Base-by-base conservation (phyloP, 2,113 vertebrate genomes). In the Copsychus sechellarum region DNA sequence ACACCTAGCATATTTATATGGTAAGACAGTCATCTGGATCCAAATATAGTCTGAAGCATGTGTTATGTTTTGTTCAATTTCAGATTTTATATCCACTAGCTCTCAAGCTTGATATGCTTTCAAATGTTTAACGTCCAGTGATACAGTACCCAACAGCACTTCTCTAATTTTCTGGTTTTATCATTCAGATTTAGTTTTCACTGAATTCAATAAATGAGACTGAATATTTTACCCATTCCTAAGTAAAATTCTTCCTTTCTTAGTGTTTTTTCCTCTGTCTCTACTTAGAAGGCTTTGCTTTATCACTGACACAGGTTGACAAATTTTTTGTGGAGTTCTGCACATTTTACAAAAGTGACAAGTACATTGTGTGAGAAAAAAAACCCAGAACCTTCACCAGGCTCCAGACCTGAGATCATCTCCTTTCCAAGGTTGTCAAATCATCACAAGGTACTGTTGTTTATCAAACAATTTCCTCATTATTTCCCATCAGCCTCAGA, bases 401-500 rank as follows among this genome's bases (percentile, higher is more conserved):
- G 5, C 11, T 31, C 53, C 70, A 58, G 42, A 60, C 26, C 12
- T 19, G 28, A 24, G 31, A 56, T 6, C 4, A 2, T 61, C 57
- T 95, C 80, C 31, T 74, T 92, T 79, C 34, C 51, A 90, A 70
- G 43, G n/a, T 48, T 77, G 40, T 31, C 19, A 84, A 77, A 34
- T 56, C 8, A 21, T 84, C 54, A 60, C 47, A 89, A 93, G 48
- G 66, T 72, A 53, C 62, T 93, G 16, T 19, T 82, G 40, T 66
- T 92, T 96, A 94, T 96, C 56, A 96, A 79, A 93, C 8, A 67
- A 92, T 87, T 84, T 93, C 34, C 38, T 94, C 56, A 64, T 73
- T 91, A 74, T 65, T 81, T 17, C 80, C 89, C 61, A 77, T 31
- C 33, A 70, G 20, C 86, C 87, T 93, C 81, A 95, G 90, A 96